Percentiles rank a stretch among this genome's conserved stretches.
phyloP scores from a whole-genome alignment of 2,888 invertebrate genomes.

The Ophonus ardosiacus region DNA sequence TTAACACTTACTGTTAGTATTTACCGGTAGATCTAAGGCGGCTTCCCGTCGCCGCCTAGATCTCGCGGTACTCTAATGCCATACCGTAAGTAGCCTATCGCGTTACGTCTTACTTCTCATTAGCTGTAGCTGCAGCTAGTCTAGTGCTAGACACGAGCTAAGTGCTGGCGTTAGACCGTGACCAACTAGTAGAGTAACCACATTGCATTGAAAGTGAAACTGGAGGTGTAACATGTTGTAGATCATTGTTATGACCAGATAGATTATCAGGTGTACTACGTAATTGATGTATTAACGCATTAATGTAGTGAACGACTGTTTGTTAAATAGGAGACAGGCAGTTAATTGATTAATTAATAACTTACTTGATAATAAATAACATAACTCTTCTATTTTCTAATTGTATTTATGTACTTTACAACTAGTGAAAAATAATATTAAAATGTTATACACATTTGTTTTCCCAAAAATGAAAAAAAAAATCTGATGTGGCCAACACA shows the following conservation, averaged over 20 bases:
- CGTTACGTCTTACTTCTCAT: conserved; percentile 38
- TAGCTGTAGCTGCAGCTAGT: conserved; percentile 4
- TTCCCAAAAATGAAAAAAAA: too few species aligned
- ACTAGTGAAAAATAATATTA: too few species aligned
- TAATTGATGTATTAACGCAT: neutral
- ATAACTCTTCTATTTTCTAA: too few species aligned
- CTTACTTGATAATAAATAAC: too few species aligned
- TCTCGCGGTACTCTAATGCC: conserved; percentile 11
- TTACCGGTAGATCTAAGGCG: conserved; percentile 28
- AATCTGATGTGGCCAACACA: too few species aligned
- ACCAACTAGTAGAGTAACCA: conserved; percentile 2
- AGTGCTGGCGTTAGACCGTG: conserved; percentile 15
- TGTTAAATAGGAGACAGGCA: too few species aligned
- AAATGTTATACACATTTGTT: too few species aligned
- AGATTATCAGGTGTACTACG: neutral
- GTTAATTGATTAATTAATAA: too few species aligned
- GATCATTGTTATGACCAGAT: neutral
- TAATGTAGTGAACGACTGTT: too few species aligned
- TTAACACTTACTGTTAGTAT: conserved; percentile 12
- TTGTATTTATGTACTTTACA: too few species aligned
- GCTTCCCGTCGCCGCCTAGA: conserved; percentile 6
- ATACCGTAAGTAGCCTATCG: conserved; percentile 29
- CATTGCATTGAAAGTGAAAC: conserved; percentile 49
- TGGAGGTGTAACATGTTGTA: conserved; percentile 15
- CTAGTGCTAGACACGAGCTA: neutral